Evolutionary conservation across 2,888 invertebrate species (phyloP).

Genomic region (Drosophila subquinaria): DNA sequence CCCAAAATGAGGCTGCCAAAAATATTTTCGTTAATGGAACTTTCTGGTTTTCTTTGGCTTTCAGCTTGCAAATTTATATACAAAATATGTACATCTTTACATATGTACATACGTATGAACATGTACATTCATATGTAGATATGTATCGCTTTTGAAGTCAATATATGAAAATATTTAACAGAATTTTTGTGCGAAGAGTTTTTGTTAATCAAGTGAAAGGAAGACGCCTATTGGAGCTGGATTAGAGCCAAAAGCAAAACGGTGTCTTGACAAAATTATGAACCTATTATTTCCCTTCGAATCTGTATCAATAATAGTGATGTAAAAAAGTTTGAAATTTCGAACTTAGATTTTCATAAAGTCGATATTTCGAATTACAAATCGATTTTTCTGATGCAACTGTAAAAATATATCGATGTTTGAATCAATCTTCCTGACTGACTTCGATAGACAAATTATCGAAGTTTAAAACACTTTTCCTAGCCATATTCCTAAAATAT

Average conservation of each 20-base stretch:
- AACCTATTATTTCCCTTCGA: constrained; percentile 1
- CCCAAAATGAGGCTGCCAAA: constrained; percentile 66
- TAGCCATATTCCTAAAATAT: too few species aligned
- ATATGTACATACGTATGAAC: constrained; percentile 13
- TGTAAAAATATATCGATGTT: too few species aligned
- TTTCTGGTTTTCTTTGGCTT: constrained; percentile 65
- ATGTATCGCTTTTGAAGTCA: constrained; percentile 50
- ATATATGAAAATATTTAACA: constrained; percentile 54
- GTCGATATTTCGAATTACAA: too few species aligned
- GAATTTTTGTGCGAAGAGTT: constrained; percentile 33
- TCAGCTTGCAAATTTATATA: constrained; percentile 57
- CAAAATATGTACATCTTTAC: constrained; percentile 10
- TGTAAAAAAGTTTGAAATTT: too few species aligned
- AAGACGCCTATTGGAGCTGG: constrained; percentile 42
- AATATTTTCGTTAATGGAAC: constrained; percentile 70
- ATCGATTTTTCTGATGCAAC: too few species aligned
- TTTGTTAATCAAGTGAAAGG: constrained; percentile 57
- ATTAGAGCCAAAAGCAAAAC: constrained; percentile 26
- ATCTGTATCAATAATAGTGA: too few species aligned
- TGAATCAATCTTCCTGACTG: too few species aligned
- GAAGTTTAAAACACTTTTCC: too few species aligned
- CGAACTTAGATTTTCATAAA: too few species aligned
- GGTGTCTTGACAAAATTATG: constrained; percentile 4
- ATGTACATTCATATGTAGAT: constrained; percentile 7
- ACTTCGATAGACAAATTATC: too few species aligned